phyloP scores from a whole-genome alignment of 2,888 invertebrate genomes.

The Gymnocheta viridis region DNA sequence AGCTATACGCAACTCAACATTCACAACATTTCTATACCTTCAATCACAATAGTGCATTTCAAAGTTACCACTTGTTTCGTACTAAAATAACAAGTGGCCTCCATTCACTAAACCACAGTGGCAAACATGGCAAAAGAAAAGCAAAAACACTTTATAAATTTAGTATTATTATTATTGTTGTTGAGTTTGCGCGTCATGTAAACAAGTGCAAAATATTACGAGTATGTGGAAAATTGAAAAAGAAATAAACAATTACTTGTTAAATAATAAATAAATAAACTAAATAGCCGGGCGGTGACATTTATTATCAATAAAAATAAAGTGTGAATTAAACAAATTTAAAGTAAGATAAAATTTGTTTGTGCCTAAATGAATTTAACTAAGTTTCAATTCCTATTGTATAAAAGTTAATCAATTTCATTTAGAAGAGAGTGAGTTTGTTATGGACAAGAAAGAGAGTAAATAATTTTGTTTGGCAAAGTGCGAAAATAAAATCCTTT shows the following conservation, averaged over 20 bases:
- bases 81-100: not conserved
- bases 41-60: not conserved
- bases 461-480: conserved; percentile 12
- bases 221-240: not conserved
- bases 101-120: conserved; percentile 19
- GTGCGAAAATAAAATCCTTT: conserved; percentile 59
- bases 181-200: conserved; percentile 63
- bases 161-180: conserved; percentile 45
- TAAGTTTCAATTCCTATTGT: too few relatives aligned
- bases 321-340: conserved; percentile 8
- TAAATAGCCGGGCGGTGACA: not conserved
- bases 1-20: not conserved
- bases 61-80: conserved; percentile 13
- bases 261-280: not conserved
- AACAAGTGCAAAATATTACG: conserved; percentile 35
- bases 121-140: conserved; percentile 4
- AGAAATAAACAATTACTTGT: not conserved
- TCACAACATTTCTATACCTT: not conserved
- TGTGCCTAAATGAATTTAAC: too few relatives aligned
- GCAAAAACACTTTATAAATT: conserved; percentile 6
- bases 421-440: not conserved
- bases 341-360: not conserved
- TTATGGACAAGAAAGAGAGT: not conserved
- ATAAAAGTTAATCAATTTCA: too few relatives aligned
- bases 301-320: not conserved